phyloP scores from a whole-genome alignment of 23 tunicate genomes.

The Pegea sp. region DNA sequence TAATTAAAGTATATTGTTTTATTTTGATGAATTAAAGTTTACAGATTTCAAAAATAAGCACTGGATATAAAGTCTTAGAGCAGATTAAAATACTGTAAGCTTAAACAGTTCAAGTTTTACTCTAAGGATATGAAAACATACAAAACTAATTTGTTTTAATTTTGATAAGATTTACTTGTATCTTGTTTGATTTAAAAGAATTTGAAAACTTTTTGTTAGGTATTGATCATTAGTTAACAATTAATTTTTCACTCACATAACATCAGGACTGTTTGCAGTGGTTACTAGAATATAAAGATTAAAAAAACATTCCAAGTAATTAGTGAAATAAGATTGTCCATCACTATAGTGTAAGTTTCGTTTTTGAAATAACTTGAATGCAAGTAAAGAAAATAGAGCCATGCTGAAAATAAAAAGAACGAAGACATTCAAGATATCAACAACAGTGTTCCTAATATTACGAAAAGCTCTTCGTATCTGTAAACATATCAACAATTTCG shows the following conservation, averaged over 20 bases:
- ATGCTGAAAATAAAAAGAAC: conserved; percentile 78
- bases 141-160: too few relatives aligned
- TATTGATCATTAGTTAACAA: not conserved
- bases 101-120: too few relatives aligned
- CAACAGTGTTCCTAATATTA: conserved; percentile 81
- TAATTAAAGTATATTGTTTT: too few relatives aligned
- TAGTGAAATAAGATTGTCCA: conserved; percentile 32
- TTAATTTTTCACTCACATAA: conserved; percentile 35
- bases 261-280: conserved; percentile 97
- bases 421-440: conserved; percentile 76
- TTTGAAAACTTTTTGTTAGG: not conserved
- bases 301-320: conserved; percentile 80
- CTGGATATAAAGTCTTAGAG: not conserved
- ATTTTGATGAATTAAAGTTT: too few relatives aligned
- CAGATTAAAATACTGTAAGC: not conserved
- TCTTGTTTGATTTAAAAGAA: too few relatives aligned
- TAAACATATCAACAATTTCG: conserved; percentile 1
- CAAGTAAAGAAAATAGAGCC: conserved; percentile 79
- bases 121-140: too few relatives aligned
- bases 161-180: too few relatives aligned
- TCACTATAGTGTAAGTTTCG: conserved; percentile 27
- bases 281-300: conserved; percentile 89
- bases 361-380: conserved; percentile 65
- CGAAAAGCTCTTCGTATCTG: conserved; percentile 88
- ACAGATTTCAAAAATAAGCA: too few relatives aligned